Evolutionary conservation across 1,140 invertebrate species (phyloP).

Genomic region (Theocolax elegans): DNA sequence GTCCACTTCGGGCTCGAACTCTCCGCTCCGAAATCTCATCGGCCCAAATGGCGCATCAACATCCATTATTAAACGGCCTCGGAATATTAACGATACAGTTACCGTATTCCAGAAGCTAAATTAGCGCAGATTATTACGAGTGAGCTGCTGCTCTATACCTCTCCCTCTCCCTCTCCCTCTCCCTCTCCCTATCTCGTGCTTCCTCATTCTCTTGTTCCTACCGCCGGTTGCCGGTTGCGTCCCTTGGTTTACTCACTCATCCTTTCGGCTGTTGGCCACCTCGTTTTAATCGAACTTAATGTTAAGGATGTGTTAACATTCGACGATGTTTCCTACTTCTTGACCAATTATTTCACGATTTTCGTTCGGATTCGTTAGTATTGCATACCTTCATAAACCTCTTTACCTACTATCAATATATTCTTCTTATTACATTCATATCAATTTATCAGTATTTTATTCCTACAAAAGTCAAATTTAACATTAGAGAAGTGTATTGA

Average conservation of each 20-base stretch:
- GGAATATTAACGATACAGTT: conserved; percentile 69
- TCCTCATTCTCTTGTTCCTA: not conserved
- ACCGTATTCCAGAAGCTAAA: conserved; percentile 67
- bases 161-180: conserved; percentile 8
- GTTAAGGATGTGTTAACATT: too few species aligned
- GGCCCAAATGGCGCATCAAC: conserved; percentile 69
- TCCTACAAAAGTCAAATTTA: too few species aligned
- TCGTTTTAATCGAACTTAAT: too few species aligned
- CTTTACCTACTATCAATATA: too few species aligned
- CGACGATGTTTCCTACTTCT: too few species aligned
- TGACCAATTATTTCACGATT: too few species aligned
- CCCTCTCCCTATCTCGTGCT: not conserved
- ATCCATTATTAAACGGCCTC: conserved; percentile 66
- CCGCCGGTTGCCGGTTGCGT: not conserved
- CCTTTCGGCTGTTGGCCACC: not conserved
- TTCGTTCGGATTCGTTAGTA: too few species aligned
- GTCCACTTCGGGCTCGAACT: conserved; percentile 62
- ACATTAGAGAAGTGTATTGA: too few species aligned
- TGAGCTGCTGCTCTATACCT: conserved; percentile 40
- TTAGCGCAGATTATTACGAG: conserved; percentile 67
- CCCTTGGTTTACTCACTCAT: not conserved
- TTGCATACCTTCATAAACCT: too few species aligned
- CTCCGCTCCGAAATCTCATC: conserved; percentile 65
- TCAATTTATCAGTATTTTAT: too few species aligned
- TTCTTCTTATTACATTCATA: too few species aligned